A percentile compares a stretch with the other conserved stretches of the same genome.
Evolutionary conservation across 2,888 invertebrate species (phyloP).

Genomic region (Autographa gamma): DNA sequence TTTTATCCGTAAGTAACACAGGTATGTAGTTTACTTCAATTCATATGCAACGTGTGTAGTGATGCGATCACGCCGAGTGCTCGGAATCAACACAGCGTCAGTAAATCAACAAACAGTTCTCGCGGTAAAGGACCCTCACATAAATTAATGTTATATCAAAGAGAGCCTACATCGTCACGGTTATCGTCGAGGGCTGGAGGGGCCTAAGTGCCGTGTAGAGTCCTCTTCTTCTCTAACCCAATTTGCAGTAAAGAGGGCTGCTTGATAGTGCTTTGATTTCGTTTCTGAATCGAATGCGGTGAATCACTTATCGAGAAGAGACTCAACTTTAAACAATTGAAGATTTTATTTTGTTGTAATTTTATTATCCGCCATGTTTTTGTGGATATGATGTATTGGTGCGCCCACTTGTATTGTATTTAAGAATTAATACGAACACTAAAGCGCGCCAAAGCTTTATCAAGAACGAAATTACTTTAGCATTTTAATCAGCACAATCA

Average conservation of each 20-base stretch:
- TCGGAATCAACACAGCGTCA: slow-evolving; percentile 20
- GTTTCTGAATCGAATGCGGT: slow-evolving; percentile 58
- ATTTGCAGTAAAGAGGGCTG: slow-evolving; percentile 71
- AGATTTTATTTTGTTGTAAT: not conserved
- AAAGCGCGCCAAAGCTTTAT: too few species aligned
- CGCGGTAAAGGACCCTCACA: slow-evolving; percentile 29
- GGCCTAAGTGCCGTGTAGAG: slow-evolving; percentile 61
- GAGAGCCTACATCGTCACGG: slow-evolving; percentile 54
- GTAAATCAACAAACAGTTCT: slow-evolving; percentile 41
- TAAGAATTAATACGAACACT: too few species aligned
- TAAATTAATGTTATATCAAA: slow-evolving; percentile 63
- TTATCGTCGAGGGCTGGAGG: slow-evolving; percentile 53
- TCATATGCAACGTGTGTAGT: not conserved
- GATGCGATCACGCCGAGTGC: slow-evolving; percentile 2
- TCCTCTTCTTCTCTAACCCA: slow-evolving; percentile 73
- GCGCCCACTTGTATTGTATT: too few species aligned
- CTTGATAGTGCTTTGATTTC: slow-evolving; percentile 74
- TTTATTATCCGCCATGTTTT: not conserved
- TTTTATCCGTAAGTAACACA: too few species aligned
- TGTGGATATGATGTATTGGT: not conserved
- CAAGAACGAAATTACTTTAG: too few species aligned
- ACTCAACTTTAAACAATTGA: slow-evolving; percentile 9
- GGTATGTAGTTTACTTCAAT: not conserved
- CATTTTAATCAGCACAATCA: too few species aligned
- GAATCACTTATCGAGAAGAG: slow-evolving; percentile 20